Evolutionary conservation across 1,140 invertebrate genomes (phyloP).

Genomic region (Armadillidium nasatum): DNA sequence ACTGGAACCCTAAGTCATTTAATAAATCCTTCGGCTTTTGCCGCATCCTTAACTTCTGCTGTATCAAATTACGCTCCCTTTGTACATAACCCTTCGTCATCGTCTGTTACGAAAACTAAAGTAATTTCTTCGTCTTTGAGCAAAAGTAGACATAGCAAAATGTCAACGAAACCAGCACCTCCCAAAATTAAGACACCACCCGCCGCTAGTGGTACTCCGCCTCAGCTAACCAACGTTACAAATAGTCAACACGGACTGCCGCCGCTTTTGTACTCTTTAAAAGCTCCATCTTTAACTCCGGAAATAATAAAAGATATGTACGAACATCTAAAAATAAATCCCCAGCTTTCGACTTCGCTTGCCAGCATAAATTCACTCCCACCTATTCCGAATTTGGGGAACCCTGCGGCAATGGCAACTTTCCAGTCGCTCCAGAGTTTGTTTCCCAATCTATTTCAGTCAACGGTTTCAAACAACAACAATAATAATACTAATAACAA

Average conservation of each 20-base stretch:
- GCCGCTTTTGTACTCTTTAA: not conserved
- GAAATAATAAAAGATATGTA: not conserved
- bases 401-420: not conserved
- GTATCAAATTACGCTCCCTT: not conserved
- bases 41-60: not conserved
- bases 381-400: not conserved
- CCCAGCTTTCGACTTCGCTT: not conserved
- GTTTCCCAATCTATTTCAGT: not conserved
- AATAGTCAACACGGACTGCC: not conserved
- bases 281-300: not conserved
- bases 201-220: not conserved
- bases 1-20: not conserved
- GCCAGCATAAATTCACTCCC: not conserved
- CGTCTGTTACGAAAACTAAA: not conserved
- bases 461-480: no score
- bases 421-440: not conserved
- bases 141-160: not conserved
- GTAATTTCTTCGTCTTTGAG: not conserved
- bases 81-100: not conserved
- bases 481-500: no score
- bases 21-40: not conserved
- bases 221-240: not conserved
- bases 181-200: not conserved
- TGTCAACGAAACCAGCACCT: not conserved
- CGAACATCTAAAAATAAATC: not conserved